Conservation (phyloP, 2,888 invertebrate genomes). For the Ormyrus nitidulus region DNA sequence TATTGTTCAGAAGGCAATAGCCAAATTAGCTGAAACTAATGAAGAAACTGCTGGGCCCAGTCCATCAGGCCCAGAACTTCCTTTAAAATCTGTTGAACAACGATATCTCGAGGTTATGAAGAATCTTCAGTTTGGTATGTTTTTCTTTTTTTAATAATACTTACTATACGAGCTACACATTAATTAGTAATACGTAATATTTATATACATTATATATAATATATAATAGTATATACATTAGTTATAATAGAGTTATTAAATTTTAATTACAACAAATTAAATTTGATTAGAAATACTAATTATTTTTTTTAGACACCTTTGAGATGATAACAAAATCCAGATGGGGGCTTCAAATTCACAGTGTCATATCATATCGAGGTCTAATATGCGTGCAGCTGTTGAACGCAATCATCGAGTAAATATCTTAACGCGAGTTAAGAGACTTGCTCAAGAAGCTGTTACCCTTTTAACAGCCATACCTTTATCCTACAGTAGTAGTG, state of each 20-base stretch:
- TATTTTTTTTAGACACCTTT: slow-evolving; percentile 83
- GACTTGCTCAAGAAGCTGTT: slow-evolving; percentile 95
- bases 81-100: slow-evolving; percentile 81
- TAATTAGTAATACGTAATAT: too few species aligned
- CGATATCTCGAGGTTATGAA: slow-evolving; percentile 93
- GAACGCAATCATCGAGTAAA: slow-evolving; percentile 91
- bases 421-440: slow-evolving; percentile 91
- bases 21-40: slow-evolving; percentile 63
- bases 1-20: slow-evolving; percentile 77
- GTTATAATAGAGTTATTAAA: too few species aligned
- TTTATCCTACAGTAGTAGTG: slow-evolving; percentile 93
- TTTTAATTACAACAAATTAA: neutral
- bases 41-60: slow-evolving; percentile 73
- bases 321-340: slow-evolving; percentile 89
- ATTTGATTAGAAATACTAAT: neutral
- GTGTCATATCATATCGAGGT: slow-evolving; percentile 93
- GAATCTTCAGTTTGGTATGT: slow-evolving; percentile 89
- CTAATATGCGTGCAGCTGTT: slow-evolving; percentile 89
- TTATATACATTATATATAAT: too few species aligned
- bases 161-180: too few species aligned
- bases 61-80: slow-evolving; percentile 75
- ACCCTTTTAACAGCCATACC: slow-evolving; percentile 94
- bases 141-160: slow-evolving; percentile 29
- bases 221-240: too few species aligned
- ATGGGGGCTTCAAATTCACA: slow-evolving; percentile 87